phyloP scores from a whole-genome alignment of 2,797 vertebrate genomes.

The Enteromius treurensis region DNA sequence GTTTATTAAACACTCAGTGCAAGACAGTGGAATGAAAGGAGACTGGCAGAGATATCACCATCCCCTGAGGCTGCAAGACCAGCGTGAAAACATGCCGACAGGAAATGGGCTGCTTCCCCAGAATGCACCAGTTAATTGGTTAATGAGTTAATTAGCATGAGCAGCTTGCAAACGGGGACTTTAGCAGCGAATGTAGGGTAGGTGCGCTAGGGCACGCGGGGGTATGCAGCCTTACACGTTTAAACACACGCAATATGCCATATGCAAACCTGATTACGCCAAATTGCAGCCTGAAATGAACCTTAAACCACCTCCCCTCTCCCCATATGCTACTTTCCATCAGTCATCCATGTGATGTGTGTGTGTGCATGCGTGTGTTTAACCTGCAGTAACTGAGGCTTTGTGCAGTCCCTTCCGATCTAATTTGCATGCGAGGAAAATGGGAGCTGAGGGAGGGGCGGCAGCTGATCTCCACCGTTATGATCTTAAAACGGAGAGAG shows the following conservation, averaged over 20 bases:
- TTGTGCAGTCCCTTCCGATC: constrained; percentile 22
- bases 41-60: constrained; percentile 43
- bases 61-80: constrained; percentile 37
- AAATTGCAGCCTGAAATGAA: constrained; percentile 40
- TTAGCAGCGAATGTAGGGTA: constrained; percentile 18
- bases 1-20: constrained; percentile 46
- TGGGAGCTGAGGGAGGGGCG: neutral
- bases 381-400: constrained; percentile 1
- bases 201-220: neutral
- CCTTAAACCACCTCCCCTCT: constrained; percentile 40
- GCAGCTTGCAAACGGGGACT: constrained; percentile 45
- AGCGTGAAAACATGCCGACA: constrained; percentile 43
- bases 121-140: constrained; percentile 61
- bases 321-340: constrained; percentile 47
- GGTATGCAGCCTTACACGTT: constrained; percentile 8
- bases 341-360: constrained; percentile 12
- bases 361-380: constrained; percentile 36
- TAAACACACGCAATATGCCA: constrained; percentile 21
- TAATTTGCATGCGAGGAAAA: constrained; percentile 31
- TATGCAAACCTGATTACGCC: constrained; percentile 23
- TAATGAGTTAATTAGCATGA: constrained; percentile 61
- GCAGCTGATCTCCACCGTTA: constrained; percentile 38
- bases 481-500: constrained; percentile 17
- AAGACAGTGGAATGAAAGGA: constrained; percentile 19
- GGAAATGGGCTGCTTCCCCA: constrained; percentile 50